Conservation (phyloP, 2,888 invertebrate species). For the Macrosoma leucophasiata region DNA sequence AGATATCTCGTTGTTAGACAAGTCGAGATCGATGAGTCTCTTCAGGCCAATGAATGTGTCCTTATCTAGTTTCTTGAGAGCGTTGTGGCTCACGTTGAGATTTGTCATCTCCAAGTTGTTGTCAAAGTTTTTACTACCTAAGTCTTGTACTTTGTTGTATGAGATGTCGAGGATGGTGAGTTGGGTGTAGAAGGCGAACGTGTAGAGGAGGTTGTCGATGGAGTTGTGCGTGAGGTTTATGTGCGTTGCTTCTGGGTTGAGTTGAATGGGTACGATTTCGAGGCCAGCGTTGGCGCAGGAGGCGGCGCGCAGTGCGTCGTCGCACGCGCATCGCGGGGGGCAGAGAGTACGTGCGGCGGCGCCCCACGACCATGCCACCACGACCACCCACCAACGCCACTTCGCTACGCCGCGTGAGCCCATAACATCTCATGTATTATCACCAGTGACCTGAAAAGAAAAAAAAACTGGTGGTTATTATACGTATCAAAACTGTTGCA, state of each 20-base stretch:
- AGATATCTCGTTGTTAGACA: constrained; percentile 86
- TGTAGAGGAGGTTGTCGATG: constrained; percentile 85
- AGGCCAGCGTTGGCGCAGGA: constrained; percentile 86
- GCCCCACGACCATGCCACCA: constrained; percentile 73
- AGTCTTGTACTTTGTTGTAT: constrained; percentile 84
- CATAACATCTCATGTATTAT: constrained; percentile 73
- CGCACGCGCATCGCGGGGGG: constrained; percentile 87
- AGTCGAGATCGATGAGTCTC: constrained; percentile 79
- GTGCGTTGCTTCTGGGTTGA: constrained; percentile 89
- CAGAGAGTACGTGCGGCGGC: constrained; percentile 79
- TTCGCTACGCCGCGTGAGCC: constrained; percentile 67
- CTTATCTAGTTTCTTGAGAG: constrained; percentile 81
- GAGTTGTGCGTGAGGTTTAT: constrained; percentile 90
- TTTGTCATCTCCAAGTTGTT: constrained; percentile 83
- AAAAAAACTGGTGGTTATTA: constrained; percentile 19
- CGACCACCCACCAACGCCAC: constrained; percentile 71
- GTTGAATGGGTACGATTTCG: constrained; percentile 90
- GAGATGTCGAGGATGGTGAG: constrained; percentile 88
- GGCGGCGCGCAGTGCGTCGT: constrained; percentile 84
- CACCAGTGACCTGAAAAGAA: constrained; percentile 57
- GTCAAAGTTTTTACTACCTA: constrained; percentile 89
- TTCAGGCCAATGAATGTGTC: constrained; percentile 85
- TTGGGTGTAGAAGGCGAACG: constrained; percentile 86
- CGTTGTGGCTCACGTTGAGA: constrained; percentile 86
- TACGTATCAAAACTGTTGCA: too few relatives aligned